These are phyloP conservation scores for Aplocera efformata DNA, from an alignment of 2,888 invertebrate species.

Conservation along the genomic window DNA sequence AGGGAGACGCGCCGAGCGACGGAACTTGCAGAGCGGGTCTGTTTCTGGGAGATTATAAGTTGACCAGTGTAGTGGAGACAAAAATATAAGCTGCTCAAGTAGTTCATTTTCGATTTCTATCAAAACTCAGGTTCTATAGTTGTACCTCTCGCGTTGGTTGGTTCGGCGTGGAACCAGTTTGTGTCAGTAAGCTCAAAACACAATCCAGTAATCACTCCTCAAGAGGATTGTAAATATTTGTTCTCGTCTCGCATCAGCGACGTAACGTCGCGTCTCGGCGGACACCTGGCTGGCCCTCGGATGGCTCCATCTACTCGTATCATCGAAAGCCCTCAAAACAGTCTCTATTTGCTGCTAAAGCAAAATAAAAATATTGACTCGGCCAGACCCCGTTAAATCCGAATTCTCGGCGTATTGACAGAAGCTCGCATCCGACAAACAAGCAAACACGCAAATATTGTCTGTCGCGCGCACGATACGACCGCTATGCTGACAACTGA, in stretches of 20 bases:
- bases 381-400: slow-evolving; percentile 22
- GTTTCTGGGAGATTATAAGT: slow-evolving; percentile 15
- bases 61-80: background rate
- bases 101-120: background rate
- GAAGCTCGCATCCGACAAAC: slow-evolving; percentile 23
- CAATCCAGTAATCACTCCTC: no score
- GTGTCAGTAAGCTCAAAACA: no score
- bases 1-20: slow-evolving; percentile 24
- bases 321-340: slow-evolving; percentile 5
- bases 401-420: slow-evolving; percentile 26
- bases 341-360: slow-evolving; percentile 4
- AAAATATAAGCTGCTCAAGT: background rate
- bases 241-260: no score
- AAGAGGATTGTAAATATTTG: no score
- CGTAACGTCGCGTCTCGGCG: no score
- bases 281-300: no score
- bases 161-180: no score
- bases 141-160: no score
- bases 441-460: slow-evolving; percentile 39
- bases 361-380: slow-evolving; percentile 23
- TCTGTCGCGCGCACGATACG: slow-evolving; percentile 32
- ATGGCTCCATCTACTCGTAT: no score
- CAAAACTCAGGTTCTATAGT: no score
- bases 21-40: slow-evolving; percentile 4
- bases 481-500: slow-evolving; percentile 35